phyloP scores from a whole-genome alignment of 2,113 vertebrate genomes.

The Ranitomeya variabilis region DNA sequence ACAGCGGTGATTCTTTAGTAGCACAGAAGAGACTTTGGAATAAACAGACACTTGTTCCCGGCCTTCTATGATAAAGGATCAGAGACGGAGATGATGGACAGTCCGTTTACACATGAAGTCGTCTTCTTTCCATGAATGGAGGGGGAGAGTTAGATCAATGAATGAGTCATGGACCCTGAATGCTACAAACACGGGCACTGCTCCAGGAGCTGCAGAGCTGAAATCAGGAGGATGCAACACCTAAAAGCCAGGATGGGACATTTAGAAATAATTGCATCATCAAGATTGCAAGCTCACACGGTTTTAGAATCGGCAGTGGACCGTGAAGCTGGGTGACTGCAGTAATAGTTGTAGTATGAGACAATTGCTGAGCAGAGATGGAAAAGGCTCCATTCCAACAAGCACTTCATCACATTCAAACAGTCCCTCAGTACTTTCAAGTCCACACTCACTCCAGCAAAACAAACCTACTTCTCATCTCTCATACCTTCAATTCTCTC shows the following conservation, averaged over 20 bases:
- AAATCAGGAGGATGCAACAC: background rate
- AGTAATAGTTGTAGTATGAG: too few relatives aligned
- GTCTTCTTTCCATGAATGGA: background rate
- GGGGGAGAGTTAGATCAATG: background rate
- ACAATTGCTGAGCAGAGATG: too few relatives aligned
- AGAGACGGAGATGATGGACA: background rate
- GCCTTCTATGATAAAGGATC: background rate
- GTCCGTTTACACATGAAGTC: background rate
- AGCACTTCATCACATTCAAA: too few relatives aligned
- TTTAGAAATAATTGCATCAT: background rate
- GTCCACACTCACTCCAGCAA: too few relatives aligned
- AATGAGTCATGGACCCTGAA: background rate
- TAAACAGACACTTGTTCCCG: background rate
- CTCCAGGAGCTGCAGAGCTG: background rate
- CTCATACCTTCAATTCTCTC: too few relatives aligned
- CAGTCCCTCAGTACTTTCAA: too few relatives aligned
- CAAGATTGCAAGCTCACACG: background rate
- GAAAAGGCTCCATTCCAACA: too few relatives aligned
- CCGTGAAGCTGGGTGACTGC: too few relatives aligned
- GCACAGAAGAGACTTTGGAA: background rate
- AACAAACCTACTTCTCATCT: too few relatives aligned
- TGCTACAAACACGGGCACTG: background rate
- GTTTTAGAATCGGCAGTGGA: too few relatives aligned
- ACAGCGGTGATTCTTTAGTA: background rate
- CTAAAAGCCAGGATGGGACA: background rate